phyloP scores from a whole-genome alignment of 2,888 invertebrate genomes.

The Synergus umbraculus region DNA sequence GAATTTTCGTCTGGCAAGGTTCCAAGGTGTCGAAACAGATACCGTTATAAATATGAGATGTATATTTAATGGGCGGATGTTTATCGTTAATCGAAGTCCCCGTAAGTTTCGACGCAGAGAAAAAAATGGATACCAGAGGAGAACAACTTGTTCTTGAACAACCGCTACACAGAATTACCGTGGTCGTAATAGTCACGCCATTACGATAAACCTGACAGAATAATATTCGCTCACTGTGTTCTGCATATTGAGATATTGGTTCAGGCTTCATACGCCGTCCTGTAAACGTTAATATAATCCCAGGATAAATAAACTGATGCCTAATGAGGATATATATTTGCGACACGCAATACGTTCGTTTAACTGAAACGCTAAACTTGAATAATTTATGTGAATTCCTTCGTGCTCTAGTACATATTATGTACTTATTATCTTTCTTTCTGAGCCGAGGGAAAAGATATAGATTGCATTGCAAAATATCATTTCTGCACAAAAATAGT shows the following conservation, averaged over 20 bases:
- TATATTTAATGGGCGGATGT: background rate
- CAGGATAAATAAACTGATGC: background rate
- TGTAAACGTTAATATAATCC: background rate
- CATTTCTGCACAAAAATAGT: no score
- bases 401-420: no score
- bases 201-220: slow-evolving; percentile 24
- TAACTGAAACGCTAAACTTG: background rate
- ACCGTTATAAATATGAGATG: slow-evolving; percentile 16
- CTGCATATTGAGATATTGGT: slow-evolving; percentile 16
- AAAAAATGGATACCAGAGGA: slow-evolving; percentile 5
- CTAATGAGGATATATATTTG: slow-evolving; percentile 18
- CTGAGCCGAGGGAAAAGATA: background rate
- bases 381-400: background rate
- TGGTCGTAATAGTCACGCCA: slow-evolving; percentile 13
- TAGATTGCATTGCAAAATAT: background rate
- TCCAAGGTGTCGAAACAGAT: slow-evolving; percentile 6
- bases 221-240: slow-evolving; percentile 1
- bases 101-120: background rate
- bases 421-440: background rate
- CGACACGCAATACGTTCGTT: background rate
- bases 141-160: slow-evolving; percentile 4
- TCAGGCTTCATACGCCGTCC: slow-evolving; percentile 27
- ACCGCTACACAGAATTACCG: slow-evolving; percentile 22
- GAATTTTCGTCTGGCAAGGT: background rate
- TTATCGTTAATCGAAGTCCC: background rate